Evolutionary conservation across 2,113 vertebrate species (phyloP).

Genomic region (Hemibates koningsi): DNA sequence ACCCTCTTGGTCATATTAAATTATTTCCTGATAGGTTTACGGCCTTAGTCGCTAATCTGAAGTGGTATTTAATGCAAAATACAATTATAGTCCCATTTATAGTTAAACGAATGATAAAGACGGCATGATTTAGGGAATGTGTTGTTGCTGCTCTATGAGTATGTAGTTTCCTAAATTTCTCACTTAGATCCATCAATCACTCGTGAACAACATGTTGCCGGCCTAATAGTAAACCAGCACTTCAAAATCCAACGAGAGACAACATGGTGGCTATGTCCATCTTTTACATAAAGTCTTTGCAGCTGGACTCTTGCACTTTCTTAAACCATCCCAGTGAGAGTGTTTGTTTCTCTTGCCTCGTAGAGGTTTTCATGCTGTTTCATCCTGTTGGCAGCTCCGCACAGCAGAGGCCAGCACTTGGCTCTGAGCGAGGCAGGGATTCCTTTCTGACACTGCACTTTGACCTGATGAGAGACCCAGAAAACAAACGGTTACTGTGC

Average conservation of each 20-base stretch:
- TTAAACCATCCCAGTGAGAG: background rate
- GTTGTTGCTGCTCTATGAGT: background rate
- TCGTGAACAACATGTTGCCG: background rate
- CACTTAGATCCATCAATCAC: background rate
- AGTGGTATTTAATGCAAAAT: background rate
- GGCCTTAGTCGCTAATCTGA: background rate
- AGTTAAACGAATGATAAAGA: fast-evolving
- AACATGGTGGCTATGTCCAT: background rate
- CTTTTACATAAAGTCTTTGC: background rate
- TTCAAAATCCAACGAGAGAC: background rate
- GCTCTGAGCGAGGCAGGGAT: conserved; percentile 82
- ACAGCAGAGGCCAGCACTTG: conserved; percentile 82
- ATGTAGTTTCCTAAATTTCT: background rate
- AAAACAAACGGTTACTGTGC: background rate
- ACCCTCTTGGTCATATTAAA: background rate
- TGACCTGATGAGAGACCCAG: conserved; percentile 66
- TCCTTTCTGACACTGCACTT: conserved; percentile 81
- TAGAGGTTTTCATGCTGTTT: conserved; percentile 61
- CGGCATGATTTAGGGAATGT: background rate
- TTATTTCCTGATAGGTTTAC: background rate
- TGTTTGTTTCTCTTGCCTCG: conserved; percentile 54
- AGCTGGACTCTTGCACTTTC: background rate
- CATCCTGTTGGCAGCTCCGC: conserved; percentile 72
- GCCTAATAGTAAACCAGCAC: background rate
- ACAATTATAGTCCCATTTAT: background rate